phyloP scores from a whole-genome alignment of 2,797 vertebrate genomes.

The Decapterus maruadsi region DNA sequence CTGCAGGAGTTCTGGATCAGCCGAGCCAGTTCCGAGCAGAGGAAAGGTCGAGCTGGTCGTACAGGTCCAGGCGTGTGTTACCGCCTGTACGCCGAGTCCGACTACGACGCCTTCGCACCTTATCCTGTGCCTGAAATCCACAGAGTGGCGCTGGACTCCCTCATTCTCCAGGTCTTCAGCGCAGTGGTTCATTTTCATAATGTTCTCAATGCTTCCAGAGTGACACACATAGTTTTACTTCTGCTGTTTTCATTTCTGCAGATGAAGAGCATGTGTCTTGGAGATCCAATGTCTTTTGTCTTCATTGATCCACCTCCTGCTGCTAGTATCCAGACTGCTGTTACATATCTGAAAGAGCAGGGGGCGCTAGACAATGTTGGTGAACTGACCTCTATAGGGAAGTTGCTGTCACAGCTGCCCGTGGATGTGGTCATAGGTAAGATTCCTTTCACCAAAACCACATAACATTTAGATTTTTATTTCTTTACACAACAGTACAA shows the following conservation, averaged over 20 bases:
- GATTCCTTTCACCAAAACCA: not conserved
- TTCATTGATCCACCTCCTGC: slow-evolving; percentile 93
- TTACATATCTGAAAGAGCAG: slow-evolving; percentile 91
- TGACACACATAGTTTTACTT: not conserved
- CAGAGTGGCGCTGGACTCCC: slow-evolving; percentile 90
- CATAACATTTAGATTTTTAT: not conserved
- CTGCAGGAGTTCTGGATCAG: slow-evolving; percentile 99
- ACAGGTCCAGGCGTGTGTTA: slow-evolving; percentile 94
- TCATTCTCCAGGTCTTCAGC: slow-evolving; percentile 90
- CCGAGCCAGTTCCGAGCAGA: slow-evolving; percentile 94
- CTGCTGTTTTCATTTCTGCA: slow-evolving; percentile 62
- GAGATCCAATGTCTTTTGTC: slow-evolving; percentile 91
- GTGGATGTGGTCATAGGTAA: slow-evolving; percentile 95
- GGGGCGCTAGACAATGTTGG: slow-evolving; percentile 88
- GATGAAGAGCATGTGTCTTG: slow-evolving; percentile 95
- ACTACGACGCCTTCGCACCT: slow-evolving; percentile 91
- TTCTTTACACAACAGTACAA: not conserved
- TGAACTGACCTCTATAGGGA: slow-evolving; percentile 91
- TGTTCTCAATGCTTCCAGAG: not conserved
- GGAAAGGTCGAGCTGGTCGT: slow-evolving; percentile 93
- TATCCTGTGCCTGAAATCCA: slow-evolving; percentile 94
- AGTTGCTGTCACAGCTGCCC: slow-evolving; percentile 90
- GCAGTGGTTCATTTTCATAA: fast-evolving
- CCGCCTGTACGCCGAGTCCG: slow-evolving; percentile 92
- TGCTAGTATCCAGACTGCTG: slow-evolving; percentile 90